A percentile compares a stretch with the other conserved stretches of the same genome.
Evolutionary conservation across 2,113 vertebrate species (phyloP).

Genomic region (Heterotis niloticus): DNA sequence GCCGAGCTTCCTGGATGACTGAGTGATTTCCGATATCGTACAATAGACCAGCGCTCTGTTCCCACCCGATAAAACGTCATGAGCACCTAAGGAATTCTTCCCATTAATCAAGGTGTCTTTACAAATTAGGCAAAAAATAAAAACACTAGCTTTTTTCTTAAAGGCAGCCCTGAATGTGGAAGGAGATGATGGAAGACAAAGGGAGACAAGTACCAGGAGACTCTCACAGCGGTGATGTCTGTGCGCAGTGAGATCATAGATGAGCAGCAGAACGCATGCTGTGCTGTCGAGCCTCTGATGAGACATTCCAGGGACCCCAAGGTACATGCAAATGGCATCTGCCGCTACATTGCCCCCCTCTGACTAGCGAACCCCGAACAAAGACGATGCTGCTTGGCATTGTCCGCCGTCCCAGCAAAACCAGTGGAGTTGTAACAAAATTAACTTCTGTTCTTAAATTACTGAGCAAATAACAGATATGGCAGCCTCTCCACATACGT

Average conservation of each 20-base stretch:
- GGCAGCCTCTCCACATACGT: no score
- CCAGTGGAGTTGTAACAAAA: no score
- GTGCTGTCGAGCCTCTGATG: background rate
- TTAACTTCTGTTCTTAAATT: no score
- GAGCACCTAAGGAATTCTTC: background rate
- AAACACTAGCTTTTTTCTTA: background rate
- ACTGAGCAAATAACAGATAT: no score
- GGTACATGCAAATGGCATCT: background rate
- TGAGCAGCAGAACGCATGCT: background rate
- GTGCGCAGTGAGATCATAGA: background rate
- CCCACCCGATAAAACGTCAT: background rate
- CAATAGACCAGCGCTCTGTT: slow-evolving; percentile 1
- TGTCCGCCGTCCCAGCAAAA: no score
- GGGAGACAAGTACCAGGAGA: background rate
- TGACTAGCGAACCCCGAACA: background rate
- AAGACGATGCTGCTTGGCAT: background rate
- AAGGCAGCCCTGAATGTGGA: background rate
- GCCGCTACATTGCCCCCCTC: background rate
- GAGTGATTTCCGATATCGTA: slow-evolving; percentile 6
- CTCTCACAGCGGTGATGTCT: background rate
- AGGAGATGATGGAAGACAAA: background rate
- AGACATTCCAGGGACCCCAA: background rate
- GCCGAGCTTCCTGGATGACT: background rate
- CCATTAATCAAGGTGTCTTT: slow-evolving; percentile 5
- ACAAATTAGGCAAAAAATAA: background rate